phyloP scores from a whole-genome alignment of 2,797 vertebrate genomes.

The Syngnathus acus region DNA sequence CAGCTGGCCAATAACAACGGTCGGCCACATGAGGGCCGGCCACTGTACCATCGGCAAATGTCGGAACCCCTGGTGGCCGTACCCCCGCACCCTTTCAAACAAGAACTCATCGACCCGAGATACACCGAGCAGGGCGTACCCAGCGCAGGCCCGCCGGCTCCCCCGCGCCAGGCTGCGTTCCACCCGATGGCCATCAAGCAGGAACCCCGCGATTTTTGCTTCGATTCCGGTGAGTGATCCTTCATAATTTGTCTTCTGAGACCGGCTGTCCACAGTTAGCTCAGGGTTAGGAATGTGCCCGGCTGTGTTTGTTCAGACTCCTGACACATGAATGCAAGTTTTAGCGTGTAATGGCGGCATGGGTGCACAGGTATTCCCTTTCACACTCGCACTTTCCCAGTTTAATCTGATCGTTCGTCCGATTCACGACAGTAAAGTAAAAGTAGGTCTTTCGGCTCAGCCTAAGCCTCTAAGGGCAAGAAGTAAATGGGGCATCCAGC shows the following conservation, averaged over 20 bases:
- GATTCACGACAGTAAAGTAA: constrained; percentile 28
- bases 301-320: constrained; percentile 50
- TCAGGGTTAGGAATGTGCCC: constrained; percentile 49
- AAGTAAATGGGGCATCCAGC: constrained; percentile 50
- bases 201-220: constrained; percentile 91
- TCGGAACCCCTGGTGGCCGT: constrained; percentile 84
- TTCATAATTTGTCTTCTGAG: not conserved
- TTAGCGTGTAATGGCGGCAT: constrained; percentile 46
- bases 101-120: constrained; percentile 85
- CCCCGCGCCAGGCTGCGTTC: constrained; percentile 67
- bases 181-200: constrained; percentile 91
- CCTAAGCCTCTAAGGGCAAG: constrained; percentile 46
- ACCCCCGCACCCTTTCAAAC: constrained; percentile 88
- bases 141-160: constrained; percentile 65
- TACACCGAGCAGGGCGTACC: constrained; percentile 81
- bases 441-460: constrained; percentile 44
- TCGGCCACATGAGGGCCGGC: constrained; percentile 75
- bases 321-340: constrained; percentile 54
- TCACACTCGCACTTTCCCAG: constrained; percentile 18
- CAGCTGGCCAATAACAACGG: constrained; percentile 59
- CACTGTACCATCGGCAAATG: constrained; percentile 88
- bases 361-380: constrained; percentile 24
- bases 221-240: constrained; percentile 83
- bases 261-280: not conserved
- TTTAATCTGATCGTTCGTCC: constrained; percentile 30